phyloP scores from a whole-genome alignment of 1,140 invertebrate genomes.

The Magallana ariakensis region DNA sequence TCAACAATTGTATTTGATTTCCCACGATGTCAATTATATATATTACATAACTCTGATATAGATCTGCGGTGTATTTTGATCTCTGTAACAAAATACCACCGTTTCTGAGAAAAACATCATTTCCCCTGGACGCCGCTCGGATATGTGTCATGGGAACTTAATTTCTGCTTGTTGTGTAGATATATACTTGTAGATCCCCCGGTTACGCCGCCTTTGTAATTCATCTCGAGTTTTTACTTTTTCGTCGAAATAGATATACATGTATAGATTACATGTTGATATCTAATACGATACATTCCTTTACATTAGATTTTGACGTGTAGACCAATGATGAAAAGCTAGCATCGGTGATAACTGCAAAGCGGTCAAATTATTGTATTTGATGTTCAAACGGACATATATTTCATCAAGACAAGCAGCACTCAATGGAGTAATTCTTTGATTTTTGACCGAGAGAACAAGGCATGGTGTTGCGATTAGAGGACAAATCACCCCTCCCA shows the following conservation, averaged over 20 bases:
- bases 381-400: neutral
- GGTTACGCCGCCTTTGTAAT: too few species aligned
- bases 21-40: neutral
- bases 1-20: neutral
- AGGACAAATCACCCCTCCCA: neutral
- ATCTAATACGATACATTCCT: too few species aligned
- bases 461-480: neutral
- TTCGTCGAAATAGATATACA: too few species aligned
- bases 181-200: too few species aligned
- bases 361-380: neutral
- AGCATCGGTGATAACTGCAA: neutral
- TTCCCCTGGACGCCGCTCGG: neutral
- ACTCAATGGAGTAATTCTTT: neutral
- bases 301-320: too few species aligned
- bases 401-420: conserved; percentile 23
- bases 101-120: conserved; percentile 13
- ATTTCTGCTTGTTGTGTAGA: neutral
- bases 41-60: conserved; percentile 21
- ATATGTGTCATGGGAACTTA: conserved; percentile 12
- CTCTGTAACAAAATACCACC: neutral
- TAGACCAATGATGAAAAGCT: too few species aligned
- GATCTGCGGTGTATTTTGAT: conserved; percentile 8
- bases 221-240: too few species aligned
- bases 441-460: neutral
- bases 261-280: too few species aligned